A percentile compares a stretch with the other conserved stretches of the same genome.
These are phyloP conservation scores for Mesitornis unicolor DNA, from an alignment of 2,113 vertebrate genomes.

Conservation along the genomic window DNA sequence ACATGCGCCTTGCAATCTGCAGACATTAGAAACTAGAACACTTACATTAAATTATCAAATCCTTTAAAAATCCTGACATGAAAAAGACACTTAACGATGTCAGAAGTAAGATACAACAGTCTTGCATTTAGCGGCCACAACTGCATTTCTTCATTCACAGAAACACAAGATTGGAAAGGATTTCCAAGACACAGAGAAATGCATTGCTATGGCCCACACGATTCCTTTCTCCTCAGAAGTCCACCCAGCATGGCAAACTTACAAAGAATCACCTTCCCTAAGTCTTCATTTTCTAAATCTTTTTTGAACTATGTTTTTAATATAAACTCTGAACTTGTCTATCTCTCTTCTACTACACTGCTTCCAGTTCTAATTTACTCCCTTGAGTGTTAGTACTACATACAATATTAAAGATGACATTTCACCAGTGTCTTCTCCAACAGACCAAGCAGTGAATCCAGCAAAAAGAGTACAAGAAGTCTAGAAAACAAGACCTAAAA, in stretches of 20 bases:
- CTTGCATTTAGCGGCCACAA: background rate
- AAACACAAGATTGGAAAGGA: background rate
- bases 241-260: background rate
- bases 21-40: background rate
- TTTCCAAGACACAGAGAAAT: background rate
- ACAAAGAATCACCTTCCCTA: background rate
- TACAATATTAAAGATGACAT: background rate
- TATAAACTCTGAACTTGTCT: background rate
- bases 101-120: background rate
- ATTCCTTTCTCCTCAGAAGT: background rate
- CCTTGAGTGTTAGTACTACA: background rate
- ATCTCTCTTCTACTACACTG: background rate
- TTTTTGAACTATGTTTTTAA: background rate
- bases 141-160: background rate
- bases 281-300: background rate
- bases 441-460: background rate
- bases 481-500: background rate
- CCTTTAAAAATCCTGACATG: background rate
- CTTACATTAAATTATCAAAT: background rate
- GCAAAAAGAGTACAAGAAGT: background rate
- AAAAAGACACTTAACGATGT: background rate
- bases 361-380: background rate
- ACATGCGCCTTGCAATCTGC: background rate
- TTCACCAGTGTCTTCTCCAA: background rate
- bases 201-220: background rate